Evolutionary conservation across 2,797 vertebrate species (phyloP), one percentile per base, ranked within the genome.

Genomic region (Pterois miles): DNA sequence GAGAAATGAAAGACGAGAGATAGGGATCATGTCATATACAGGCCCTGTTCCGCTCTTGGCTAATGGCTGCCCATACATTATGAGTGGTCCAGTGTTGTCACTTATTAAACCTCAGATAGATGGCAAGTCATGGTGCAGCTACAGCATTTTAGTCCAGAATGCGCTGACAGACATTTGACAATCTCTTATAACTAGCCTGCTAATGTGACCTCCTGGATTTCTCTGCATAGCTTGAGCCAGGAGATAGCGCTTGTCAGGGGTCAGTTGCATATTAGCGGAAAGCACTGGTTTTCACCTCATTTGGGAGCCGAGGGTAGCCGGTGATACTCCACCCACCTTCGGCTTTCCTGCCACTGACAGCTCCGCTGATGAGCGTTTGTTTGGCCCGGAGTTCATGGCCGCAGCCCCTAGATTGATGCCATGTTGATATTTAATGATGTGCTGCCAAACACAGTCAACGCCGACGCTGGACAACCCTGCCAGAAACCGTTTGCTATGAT

Each of bases 391-490:
- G 94, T 92, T 94, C 92, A 90, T 31, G 72, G 83, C 81, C 22
- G 50, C 53, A 63, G 74, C 74, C 80, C 79, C 64, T 60, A 90
- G 86, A 93, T 89, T 92, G 91, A 93, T 91, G 91, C 85, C 88
- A 90, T 90, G 88, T 92, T 93, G 92, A 93, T 93, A 95, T 95
- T 93, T 95, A 95, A 95, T 95, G 92, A 95, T 94, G 92, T 91
- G 80, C 83, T 78, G 81, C 82, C 79, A 80, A 90, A 86, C 57
- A 74, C 78, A 84, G 82, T 76, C 46, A 54, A 82, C 62, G 68
- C 69, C 23, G 14, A 40, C 25, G 34, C 64, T 50, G 82, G 65
- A 84, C 86, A 87, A 75, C 71, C 62, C 82, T 82, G 80, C 62
- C 52, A 12, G 78, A 85, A 76, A 73, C 72, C 53, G 69, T 63